A percentile compares a stretch with the other conserved stretches of the same genome.
Evolutionary conservation across 2,888 invertebrate species (phyloP).

Genomic region (Tetheella fluctuosa): DNA sequence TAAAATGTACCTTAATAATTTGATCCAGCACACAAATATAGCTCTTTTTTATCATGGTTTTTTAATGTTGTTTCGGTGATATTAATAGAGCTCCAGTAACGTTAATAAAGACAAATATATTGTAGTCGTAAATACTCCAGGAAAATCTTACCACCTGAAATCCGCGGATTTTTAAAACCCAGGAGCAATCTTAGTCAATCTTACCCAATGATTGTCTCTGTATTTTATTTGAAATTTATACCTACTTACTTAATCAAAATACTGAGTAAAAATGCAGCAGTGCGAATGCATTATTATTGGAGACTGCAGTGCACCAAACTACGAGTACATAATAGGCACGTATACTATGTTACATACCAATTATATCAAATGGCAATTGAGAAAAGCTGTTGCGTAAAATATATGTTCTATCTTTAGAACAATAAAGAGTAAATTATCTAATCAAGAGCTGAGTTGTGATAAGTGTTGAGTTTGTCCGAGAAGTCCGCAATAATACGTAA

Average conservation of each 20-base stretch:
- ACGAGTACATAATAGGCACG: background rate
- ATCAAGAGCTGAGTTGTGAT: constrained; percentile 15
- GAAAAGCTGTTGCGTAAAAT: background rate
- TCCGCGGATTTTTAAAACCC: background rate
- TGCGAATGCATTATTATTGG: background rate
- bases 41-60: too few species aligned
- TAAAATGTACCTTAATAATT: too few species aligned
- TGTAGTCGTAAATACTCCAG: too few species aligned
- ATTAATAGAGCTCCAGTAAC: too few species aligned
- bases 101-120: too few species aligned
- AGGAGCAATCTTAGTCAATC: too few species aligned
- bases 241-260: background rate
- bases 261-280: background rate
- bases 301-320: constrained; percentile 6
- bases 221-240: background rate
- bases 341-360: background rate
- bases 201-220: background rate
- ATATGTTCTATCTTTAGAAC: background rate
- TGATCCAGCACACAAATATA: too few species aligned
- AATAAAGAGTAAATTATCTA: constrained; percentile 7
- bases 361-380: background rate
- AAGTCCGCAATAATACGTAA: constrained; percentile 16
- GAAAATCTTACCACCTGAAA: too few species aligned
- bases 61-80: too few species aligned
- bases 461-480: constrained; percentile 15